These are phyloP conservation scores for Watsonalla binaria DNA, from an alignment of 2,888 invertebrate species.

Conservation along the genomic window DNA sequence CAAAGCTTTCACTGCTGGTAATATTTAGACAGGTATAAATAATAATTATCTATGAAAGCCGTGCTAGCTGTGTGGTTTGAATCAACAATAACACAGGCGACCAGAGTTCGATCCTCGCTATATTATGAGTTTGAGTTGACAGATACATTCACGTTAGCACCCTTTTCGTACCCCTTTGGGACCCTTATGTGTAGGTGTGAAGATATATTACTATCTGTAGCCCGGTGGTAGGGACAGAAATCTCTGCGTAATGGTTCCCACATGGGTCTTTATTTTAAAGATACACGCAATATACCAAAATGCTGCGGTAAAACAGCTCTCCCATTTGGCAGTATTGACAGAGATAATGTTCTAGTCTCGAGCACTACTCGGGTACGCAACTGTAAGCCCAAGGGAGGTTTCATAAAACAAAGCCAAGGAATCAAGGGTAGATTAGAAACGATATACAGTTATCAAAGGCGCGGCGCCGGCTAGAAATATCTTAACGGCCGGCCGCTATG, in stretches of 20 bases:
- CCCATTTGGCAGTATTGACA: constrained; percentile 66
- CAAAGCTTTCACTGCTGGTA: no score
- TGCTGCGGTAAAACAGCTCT: constrained; percentile 66
- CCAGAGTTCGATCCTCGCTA: no score
- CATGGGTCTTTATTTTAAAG: constrained; percentile 59
- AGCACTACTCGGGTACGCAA: constrained; percentile 25
- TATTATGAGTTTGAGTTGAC: no score
- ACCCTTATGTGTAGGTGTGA: no score
- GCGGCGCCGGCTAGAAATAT: constrained; percentile 39
- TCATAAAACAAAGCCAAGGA: constrained; percentile 63
- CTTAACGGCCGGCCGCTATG: constrained; percentile 32
- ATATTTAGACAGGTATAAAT: no score
- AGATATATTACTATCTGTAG: constrained; percentile 14
- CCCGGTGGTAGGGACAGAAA: constrained; percentile 52
- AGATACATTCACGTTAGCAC: no score
- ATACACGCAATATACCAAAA: constrained; percentile 67
- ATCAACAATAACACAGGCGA: no score
- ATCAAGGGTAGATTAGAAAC: constrained; percentile 57
- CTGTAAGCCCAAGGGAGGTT: constrained; percentile 47
- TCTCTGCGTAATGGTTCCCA: constrained; percentile 65
- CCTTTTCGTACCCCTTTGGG: no score
- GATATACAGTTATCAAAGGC: constrained; percentile 51
- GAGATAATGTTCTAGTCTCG: constrained; percentile 64
- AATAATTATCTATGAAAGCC: no score
- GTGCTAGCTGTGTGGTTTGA: no score